Conservation (phyloP, 2,888 invertebrate genomes). For the Ethmia dodecea region DNA sequence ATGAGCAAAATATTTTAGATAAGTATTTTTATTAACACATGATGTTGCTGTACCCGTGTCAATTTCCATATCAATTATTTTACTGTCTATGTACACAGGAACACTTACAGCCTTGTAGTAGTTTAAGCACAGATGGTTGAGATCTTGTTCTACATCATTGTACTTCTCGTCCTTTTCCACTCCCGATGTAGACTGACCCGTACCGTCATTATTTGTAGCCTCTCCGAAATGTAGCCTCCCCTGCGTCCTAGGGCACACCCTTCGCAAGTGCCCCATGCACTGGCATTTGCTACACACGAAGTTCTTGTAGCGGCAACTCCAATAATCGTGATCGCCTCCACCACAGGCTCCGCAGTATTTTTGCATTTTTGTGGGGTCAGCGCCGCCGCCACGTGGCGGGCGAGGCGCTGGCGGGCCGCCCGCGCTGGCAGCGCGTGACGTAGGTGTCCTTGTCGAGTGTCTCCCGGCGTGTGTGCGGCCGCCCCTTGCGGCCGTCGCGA, state of each 20-base stretch:
- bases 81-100: conserved; percentile 12
- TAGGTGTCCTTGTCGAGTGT: not conserved
- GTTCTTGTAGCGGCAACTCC: not conserved
- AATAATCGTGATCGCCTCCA: not conserved
- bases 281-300: conserved; percentile 7
- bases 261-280: conserved; percentile 4
- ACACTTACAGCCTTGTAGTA: conserved; percentile 20
- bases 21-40: conserved; percentile 20
- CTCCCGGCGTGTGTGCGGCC: not conserved
- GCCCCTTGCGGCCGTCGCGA: no score
- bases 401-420: not conserved
- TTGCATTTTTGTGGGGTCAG: not conserved
- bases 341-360: not conserved
- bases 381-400: not conserved
- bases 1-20: conserved; percentile 12
- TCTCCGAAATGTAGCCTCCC: no score
- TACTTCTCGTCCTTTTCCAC: not conserved
- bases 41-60: conserved; percentile 25
- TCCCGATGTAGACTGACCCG: no score
- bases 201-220: not conserved
- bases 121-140: conserved; percentile 14
- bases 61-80: conserved; percentile 19
- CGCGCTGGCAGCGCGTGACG: not conserved
- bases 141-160: conserved; percentile 4
- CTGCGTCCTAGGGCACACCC: conserved; percentile 5